Evolutionary conservation across 2,797 vertebrate genomes (phyloP), one percentile per base, ranked within the genome.

Genomic region (Xerus rutilus): DNA sequence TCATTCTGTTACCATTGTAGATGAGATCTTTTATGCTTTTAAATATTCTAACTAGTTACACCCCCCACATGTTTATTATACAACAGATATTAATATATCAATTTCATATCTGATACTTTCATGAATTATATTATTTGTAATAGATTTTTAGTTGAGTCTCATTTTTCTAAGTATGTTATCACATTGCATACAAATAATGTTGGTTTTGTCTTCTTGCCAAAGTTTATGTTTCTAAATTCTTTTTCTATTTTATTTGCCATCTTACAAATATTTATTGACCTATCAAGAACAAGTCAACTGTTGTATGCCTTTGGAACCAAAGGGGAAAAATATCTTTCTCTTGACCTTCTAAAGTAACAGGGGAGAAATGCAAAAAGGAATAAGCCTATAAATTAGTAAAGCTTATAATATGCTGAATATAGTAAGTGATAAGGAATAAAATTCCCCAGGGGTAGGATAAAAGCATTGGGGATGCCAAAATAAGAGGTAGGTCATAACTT

Each of bases 91-190:
- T 8, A 43, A 28, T 18, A 59, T 2, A 70, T 74, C 18, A 76
- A 17, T 76, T 85, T 73, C n/a, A 25, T n/a, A 77, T 17, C 30
- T 89, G 45, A 39, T 79, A 49, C 43, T 39, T 79, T 74, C 25
- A 85, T 92, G 49, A 59, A 77, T 57, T 92, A 18, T 91, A 20
- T 89, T 70, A 83, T 62, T 78, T 87, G 23, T 69, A 18, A 57
- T 5, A 45, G 17, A 72, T 73, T 86, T 74, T 64, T 57, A 70
- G 52, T 73, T 83, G 45, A 73, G 54, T 73, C 47, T 83, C 28
- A 65, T 86, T 90, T 92, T 73, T 82, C 43, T 62, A 79, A 47
- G 35, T 59, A 57, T 78, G 39, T 9, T 15, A 84, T 43, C 12
- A 35, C 77, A 54, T 67, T 67, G 43, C 23, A 90, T 28, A 30